phyloP scores from a whole-genome alignment of 2,113 vertebrate species.

The Lepus timidus region DNA sequence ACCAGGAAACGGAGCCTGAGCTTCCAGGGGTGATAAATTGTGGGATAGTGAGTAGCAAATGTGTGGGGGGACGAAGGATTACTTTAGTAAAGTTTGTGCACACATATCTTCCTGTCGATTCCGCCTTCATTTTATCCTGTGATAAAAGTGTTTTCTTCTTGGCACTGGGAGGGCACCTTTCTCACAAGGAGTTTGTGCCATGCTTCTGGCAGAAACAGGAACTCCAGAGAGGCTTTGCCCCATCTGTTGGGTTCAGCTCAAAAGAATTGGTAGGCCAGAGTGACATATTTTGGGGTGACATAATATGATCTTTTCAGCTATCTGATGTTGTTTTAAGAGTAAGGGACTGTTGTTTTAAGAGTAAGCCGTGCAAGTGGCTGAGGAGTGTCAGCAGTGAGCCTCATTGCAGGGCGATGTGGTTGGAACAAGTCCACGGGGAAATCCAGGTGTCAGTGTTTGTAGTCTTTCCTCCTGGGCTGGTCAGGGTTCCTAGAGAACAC shows the following conservation, averaged over 20 bases:
- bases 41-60: neutral
- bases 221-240: neutral
- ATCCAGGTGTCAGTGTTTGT: neutral
- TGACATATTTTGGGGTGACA: neutral
- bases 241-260: neutral
- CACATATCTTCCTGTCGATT: neutral
- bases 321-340: conserved; percentile 18
- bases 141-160: neutral
- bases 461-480: conserved; percentile 7
- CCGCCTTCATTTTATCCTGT: neutral
- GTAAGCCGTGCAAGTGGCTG: neutral
- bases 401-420: neutral
- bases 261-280: neutral
- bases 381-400: neutral
- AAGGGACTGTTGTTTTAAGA: conserved; percentile 10
- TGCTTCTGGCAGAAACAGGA: neutral
- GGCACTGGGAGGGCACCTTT: neutral
- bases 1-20: neutral
- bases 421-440: neutral
- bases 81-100: neutral
- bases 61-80: neutral
- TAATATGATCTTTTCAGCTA: neutral
- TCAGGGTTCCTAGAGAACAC: neutral
- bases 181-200: neutral
- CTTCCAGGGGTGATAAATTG: neutral